Percentiles rank a stretch among this genome's conserved stretches.
These are phyloP conservation scores for Cryptus viduatorius DNA, from an alignment of 2,888 invertebrate species.

Conservation along the genomic window DNA sequence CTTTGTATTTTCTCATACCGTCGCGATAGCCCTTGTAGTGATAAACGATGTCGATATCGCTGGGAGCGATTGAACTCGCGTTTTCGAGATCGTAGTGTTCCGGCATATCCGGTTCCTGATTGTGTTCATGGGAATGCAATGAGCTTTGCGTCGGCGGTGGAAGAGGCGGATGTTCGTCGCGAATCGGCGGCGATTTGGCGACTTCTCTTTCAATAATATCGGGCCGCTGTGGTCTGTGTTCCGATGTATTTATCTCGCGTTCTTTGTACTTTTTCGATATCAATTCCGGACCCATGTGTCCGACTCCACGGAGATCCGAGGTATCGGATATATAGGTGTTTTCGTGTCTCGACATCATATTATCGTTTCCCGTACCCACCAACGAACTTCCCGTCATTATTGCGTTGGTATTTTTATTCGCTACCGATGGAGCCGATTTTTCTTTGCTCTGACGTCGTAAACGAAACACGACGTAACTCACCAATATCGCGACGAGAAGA, in stretches of 20 bases:
- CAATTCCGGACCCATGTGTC: constrained; percentile 93
- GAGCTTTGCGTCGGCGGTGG: constrained; percentile 91
- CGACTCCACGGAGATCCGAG: constrained; percentile 90
- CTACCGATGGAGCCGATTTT: constrained; percentile 91
- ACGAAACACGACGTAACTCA: constrained; percentile 96
- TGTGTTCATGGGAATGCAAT: constrained; percentile 91
- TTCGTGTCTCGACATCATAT: constrained; percentile 89
- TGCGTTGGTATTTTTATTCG: constrained; percentile 92
- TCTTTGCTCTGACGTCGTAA: constrained; percentile 95
- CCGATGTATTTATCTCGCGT: constrained; percentile 90
- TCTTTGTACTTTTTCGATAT: constrained; percentile 96
- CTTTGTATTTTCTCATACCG: constrained; percentile 94
- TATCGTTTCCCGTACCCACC: constrained; percentile 89
- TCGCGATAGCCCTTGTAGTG: constrained; percentile 98
- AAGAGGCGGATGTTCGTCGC: constrained; percentile 93
- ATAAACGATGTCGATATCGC: constrained; percentile 98
- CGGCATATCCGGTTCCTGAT: constrained; percentile 90
- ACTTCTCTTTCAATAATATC: constrained; percentile 97
- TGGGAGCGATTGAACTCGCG: constrained; percentile 98
- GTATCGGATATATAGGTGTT: constrained; percentile 88
- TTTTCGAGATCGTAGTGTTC: constrained; percentile 99
- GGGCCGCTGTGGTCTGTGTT: constrained; percentile 93
- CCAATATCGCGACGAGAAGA: constrained; percentile 94
- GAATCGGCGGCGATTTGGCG: constrained; percentile 92
- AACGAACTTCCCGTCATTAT: constrained; percentile 90